A percentile compares a stretch with the other conserved stretches of the same genome.
These are phyloP conservation scores for Papilio elwesi DNA, from an alignment of 2,888 invertebrate genomes.

Conservation along the genomic window DNA sequence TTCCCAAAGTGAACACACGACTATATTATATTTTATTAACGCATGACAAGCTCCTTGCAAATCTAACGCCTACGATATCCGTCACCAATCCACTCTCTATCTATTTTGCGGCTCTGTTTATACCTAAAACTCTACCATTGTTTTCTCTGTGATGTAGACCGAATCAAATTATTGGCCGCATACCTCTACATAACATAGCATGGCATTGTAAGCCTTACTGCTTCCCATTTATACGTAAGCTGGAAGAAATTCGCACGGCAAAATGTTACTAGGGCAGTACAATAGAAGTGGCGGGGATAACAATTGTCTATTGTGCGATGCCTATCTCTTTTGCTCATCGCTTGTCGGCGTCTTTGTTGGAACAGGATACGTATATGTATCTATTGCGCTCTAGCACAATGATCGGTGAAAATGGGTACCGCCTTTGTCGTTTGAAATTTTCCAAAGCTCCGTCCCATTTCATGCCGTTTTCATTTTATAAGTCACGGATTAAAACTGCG, in stretches of 20 bases:
- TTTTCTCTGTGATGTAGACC: slow-evolving; percentile 77
- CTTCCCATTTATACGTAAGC: slow-evolving; percentile 38
- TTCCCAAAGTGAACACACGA: too few relatives aligned
- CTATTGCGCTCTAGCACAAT: slow-evolving; percentile 67
- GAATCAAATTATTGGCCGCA: slow-evolving; percentile 80
- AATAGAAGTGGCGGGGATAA: slow-evolving; percentile 73
- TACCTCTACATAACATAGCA: slow-evolving; percentile 48
- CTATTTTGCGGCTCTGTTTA: slow-evolving; percentile 58
- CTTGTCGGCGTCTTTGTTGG: slow-evolving; percentile 66
- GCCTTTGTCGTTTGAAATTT: slow-evolving; percentile 69
- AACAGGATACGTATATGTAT: slow-evolving; percentile 54
- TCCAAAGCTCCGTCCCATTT: slow-evolving; percentile 70
- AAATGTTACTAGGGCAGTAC: slow-evolving; percentile 65
- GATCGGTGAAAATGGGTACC: slow-evolving; percentile 63
- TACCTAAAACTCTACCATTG: slow-evolving; percentile 68
- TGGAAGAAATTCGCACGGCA: slow-evolving; percentile 55
- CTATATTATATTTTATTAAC: background rate
- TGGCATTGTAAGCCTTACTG: slow-evolving; percentile 52
- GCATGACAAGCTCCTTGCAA: background rate
- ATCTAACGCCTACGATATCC: slow-evolving; percentile 53
- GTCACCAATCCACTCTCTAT: slow-evolving; percentile 60
- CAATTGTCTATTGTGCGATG: slow-evolving; percentile 81
- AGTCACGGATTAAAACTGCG: slow-evolving; percentile 54
- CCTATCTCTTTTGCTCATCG: slow-evolving; percentile 78
- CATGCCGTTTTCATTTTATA: slow-evolving; percentile 50